Evolutionary conservation across 2,888 invertebrate genomes (phyloP), one percentile per base, ranked within the genome.

Genomic region (Tinea pellionella): DNA sequence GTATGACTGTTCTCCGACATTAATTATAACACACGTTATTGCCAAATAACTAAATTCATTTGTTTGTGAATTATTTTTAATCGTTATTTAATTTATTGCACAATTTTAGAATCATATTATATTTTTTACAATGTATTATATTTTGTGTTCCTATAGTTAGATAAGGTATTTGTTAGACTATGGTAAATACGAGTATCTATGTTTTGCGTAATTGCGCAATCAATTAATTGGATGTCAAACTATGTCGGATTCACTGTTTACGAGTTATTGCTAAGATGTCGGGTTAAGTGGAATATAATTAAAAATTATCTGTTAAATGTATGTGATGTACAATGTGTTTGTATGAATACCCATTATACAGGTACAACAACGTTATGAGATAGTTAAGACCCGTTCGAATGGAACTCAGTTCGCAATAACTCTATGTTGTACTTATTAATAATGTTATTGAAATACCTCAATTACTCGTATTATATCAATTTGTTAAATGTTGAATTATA

Each of bases 1-100:
- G 24, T 18, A 57, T 32, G 32, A 57, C 30, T 57, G 32, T 55
- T 57, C 57, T 57, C 57, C 57, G 57, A 57, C 57, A 57, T 32
- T 57, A 57, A 57, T 57, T 57, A 55, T 55, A 51, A 55, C 19
- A 19, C 13, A 19, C 29, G 24, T 55, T 55, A 32, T 57, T 57
- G 57, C 57, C 57, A 57, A 57, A 57, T 32, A 30, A 55, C 24
- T 55, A 19, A 51, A 7, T 1, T 57, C 12, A 57, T 15, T 32
- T 32, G 30, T 32, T 32, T 57, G 57, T 57, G 30, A 57, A n/a
- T 32, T 32, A 24, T 8, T 53, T 24, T n/a, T 47, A 47, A 47
- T 47, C 18, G 18, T 18, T 53, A 2, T 32, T 57, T 32, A 32
- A 32, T 57, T 19, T 57, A 57, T 55, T 57, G 57, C 57, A 57